Evolutionary conservation across 37 sponge, comb jelly and placozoan genomes (phyloP).

Genomic region (Eunapius fragilis): DNA sequence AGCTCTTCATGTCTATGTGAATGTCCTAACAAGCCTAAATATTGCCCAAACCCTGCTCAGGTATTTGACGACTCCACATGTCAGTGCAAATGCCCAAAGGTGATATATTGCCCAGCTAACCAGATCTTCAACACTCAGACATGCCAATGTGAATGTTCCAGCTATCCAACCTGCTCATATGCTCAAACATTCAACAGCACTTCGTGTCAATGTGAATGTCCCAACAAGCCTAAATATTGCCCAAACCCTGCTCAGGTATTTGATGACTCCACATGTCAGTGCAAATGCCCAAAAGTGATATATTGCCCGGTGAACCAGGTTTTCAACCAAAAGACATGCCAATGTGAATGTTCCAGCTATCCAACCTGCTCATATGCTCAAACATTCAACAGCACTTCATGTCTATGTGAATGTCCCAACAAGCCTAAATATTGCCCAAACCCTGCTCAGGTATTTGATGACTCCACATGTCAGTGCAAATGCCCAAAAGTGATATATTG

Average conservation of each 20-base stretch:
- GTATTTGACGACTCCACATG: neutral
- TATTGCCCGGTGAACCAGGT: neutral
- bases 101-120: neutral
- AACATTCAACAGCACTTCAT: slow-evolving; percentile 2
- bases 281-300: neutral
- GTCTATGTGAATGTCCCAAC: slow-evolving; percentile 4
- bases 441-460: slow-evolving; percentile 5
- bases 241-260: neutral
- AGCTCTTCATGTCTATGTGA: neutral
- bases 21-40: neutral
- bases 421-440: neutral
- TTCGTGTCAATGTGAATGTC: slow-evolving; percentile 3
- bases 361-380: neutral
- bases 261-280: neutral
- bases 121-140: neutral
- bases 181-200: neutral
- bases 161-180: neutral
- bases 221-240: neutral
- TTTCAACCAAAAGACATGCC: neutral
- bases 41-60: neutral
- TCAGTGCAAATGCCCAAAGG: neutral
- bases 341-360: slow-evolving; percentile 17
- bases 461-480: neutral
- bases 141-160: slow-evolving; percentile 13
- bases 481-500: neutral